phyloP scores from a whole-genome alignment of 92 coral and sea anemone genomes.

The Palythoa caribaeorum region DNA sequence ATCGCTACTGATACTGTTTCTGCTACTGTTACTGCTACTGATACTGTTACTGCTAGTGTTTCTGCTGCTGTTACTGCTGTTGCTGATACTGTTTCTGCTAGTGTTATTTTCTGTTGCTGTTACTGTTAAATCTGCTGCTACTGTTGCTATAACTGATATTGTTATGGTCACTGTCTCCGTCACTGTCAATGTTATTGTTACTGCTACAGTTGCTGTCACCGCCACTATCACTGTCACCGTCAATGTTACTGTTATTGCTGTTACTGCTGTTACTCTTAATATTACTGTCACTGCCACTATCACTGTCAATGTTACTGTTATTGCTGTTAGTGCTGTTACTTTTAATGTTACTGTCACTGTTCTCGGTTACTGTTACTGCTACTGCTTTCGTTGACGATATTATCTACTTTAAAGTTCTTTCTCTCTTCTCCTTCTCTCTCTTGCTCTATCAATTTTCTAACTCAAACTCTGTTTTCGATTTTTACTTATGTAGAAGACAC shows the following conservation, averaged over 20 bases:
- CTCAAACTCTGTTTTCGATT: too few relatives aligned
- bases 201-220: neutral
- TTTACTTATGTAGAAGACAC: too few relatives aligned
- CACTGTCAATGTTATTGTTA: neutral
- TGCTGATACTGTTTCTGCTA: neutral
- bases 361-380: neutral
- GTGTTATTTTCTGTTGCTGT: neutral
- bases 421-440: too few relatives aligned
- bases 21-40: neutral
- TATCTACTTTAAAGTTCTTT: too few relatives aligned
- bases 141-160: neutral
- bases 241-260: neutral
- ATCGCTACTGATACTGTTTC: neutral
- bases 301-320: neutral
- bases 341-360: neutral
- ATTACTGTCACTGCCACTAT: neutral
- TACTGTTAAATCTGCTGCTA: neutral
- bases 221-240: neutral
- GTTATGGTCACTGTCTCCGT: neutral
- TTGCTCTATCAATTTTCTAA: too few relatives aligned
- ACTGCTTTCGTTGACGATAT: neutral
- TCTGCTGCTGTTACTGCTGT: neutral
- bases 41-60: neutral
- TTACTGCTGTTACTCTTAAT: neutral
- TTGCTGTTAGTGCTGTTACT: neutral